Base-by-base conservation (phyloP, 2,797 vertebrate genomes). In the Xenops minutus region DNA sequence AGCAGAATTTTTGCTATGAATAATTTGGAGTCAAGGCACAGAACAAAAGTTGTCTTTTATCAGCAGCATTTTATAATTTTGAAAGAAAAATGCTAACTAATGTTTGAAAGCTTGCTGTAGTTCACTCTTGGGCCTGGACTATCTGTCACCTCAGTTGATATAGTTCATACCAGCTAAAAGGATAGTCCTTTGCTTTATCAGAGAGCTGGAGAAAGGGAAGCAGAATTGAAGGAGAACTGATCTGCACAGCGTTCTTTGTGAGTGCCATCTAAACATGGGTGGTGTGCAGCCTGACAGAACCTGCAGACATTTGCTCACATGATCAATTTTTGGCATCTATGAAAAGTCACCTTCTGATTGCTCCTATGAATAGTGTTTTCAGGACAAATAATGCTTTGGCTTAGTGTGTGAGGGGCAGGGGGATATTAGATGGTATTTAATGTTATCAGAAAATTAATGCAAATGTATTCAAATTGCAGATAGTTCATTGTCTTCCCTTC, bases 401-500 rank as follows among this genome's bases (percentile, higher is more conserved):
- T 56, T 56, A n/a, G 8, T 41, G n/a, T 85, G 21, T 44, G 64
- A 74, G 13, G 32, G 34, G 15, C 49, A 68, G 51, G 20, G 22
- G 12, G 9, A 34, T 85, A 44, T 49, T 58, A 80, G n/a, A 20
- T 13, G 24, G 16, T 36, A 66, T 59, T 59, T 88, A 48, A 20
- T 61, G 9, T 56, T 91, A 48, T 24, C 41, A 67, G 48, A 14
- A 85, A 88, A 95, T 83, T 4, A 69, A 85, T 95, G 41, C 54
- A 94, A 93, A 91, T 89, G 2, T 80, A 92, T 93, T 94, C 68
- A 88, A 77, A 94, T 66, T 96, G 22, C 24, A 62, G 54, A 36
- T 77, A 80, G 66, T 76, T 87, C 51, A 49, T 68, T 89, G 32
- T 23, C 22, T n/a, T 63, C 55, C 11, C 34, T 92, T 77, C 27